Evolutionary conservation across 2,113 vertebrate species (phyloP).

Genomic region (Dryoscopus gambensis): DNA sequence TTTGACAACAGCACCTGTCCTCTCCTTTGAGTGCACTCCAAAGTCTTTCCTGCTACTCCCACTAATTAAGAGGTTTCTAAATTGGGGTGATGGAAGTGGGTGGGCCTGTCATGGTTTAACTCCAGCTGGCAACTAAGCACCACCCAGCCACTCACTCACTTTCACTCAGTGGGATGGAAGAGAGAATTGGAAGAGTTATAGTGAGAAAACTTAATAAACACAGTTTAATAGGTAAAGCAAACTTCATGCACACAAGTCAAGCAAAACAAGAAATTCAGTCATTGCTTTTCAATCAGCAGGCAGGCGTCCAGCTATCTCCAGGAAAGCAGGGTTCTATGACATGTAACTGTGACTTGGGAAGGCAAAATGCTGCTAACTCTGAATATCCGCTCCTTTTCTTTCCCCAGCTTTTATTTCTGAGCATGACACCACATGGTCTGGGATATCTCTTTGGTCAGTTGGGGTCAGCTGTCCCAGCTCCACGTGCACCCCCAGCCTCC

Average conservation of each 20-base stretch:
- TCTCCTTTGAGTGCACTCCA: not conserved
- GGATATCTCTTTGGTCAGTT: not conserved
- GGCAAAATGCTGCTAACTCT: not conserved
- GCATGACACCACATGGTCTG: too few species aligned
- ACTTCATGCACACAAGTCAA: not conserved
- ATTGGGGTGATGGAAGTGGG: not conserved
- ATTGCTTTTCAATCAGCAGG: not conserved
- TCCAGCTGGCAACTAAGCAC: not conserved
- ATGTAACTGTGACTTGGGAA: not conserved
- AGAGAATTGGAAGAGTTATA: not conserved
- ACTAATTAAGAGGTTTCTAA: not conserved
- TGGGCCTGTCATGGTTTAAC: not conserved
- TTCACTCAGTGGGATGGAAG: not conserved
- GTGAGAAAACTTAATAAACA: not conserved
- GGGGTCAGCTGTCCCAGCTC: not conserved
- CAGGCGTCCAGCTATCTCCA: fast-evolving
- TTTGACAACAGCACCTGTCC: not conserved
- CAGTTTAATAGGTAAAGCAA: not conserved
- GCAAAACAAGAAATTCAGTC: not conserved
- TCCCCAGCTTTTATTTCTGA: not conserved
- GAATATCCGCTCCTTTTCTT: not conserved
- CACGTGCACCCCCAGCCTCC: not conserved
- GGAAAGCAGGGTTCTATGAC: not conserved
- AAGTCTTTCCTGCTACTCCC: not conserved
- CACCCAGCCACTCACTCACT: not conserved